These are phyloP conservation scores for Menidia menidia DNA, from an alignment of 2,797 vertebrate genomes.

Conservation along the genomic window DNA sequence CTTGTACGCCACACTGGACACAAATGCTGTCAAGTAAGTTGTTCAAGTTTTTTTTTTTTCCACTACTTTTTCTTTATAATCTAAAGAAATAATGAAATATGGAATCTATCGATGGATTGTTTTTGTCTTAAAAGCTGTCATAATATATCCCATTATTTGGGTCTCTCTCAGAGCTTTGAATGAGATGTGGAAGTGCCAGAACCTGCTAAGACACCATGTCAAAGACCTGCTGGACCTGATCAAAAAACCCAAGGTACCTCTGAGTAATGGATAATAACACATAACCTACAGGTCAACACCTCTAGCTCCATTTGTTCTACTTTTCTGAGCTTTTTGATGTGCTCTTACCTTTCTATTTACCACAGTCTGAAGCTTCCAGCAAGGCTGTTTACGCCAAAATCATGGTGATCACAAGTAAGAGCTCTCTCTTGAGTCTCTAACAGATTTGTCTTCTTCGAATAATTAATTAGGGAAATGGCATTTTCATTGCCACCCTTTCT, in stretches of 20 bases:
- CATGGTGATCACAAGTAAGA: slow-evolving; percentile 99
- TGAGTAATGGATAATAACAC: neutral
- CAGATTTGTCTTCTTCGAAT: neutral
- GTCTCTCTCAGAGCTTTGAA: slow-evolving; percentile 88
- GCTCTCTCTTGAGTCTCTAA: neutral
- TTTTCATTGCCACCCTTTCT: neutral
- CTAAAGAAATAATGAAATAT: neutral
- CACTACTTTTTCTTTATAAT: neutral
- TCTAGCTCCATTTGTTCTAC: neutral
- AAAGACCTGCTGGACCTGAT: slow-evolving; percentile 96
- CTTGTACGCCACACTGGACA: slow-evolving; percentile 94
- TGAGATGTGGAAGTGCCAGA: slow-evolving; percentile 99
- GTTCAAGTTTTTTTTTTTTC: neutral
- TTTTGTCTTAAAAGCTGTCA: neutral
- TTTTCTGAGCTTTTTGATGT: neutral
- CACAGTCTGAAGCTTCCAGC: slow-evolving; percentile 94
- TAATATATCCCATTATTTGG: neutral
- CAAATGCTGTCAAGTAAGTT: slow-evolving; percentile 96
- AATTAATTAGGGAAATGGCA: neutral
- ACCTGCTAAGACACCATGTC: slow-evolving; percentile 92
- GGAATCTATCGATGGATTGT: no score
- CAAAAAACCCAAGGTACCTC: slow-evolving; percentile 94
- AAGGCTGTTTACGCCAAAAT: slow-evolving; percentile 98
- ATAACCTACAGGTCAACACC: no score
- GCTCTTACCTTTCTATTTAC: slow-evolving; percentile 22